Base-by-base conservation (phyloP, 2,113 vertebrate genomes). In the Megaptera novaeangliae region DNA sequence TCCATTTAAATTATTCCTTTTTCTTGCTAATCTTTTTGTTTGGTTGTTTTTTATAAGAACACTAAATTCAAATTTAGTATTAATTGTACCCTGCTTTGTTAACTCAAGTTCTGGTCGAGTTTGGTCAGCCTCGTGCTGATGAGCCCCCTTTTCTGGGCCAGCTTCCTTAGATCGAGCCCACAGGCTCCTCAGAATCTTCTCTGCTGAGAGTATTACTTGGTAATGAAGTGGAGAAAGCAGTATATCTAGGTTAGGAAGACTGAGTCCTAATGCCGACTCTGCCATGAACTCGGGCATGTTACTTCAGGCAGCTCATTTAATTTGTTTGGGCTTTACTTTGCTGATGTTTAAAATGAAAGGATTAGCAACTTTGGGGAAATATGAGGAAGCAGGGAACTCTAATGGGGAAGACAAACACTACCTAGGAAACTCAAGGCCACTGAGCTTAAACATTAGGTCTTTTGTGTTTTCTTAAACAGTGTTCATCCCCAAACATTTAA, bases 1-100 rank as follows among this genome's bases (percentile, higher is more conserved):
- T 87, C 39, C 8, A 17, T 83, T 87, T 68, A 94, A 91, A 61
- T 39, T 21, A 88, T 68, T 75, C 15, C 17, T 68, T 61, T 92
- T 77, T 63, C 41, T 77, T 64, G 36, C 6, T 8, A 25, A 8
- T 63, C 3, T 36, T 81, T 57, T 83, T 20, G 6, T 46, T 71
- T 59, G 31, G 31, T 61, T 69, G 23, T 7, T 86, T 86, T 71
- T 83, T 49, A 46, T 78, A 66, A 49, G 74, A 64, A 64, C 41
- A 82, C n/a, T 64, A 13, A 57, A 68, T 80, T 61, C 71, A 69
- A 82, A 52, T 71, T 52, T 39, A 92, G 44, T 75, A 88, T 69
- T 88, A 34, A n/a, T 36, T 57, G 27, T 55, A 44, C 21, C 31
- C 34, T 15, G 6, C 31, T 36, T 25, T 44, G 27, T 13, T 89